These are phyloP conservation scores for Rachycentron canadum DNA, from an alignment of 2,797 vertebrate genomes.

Conservation along the genomic window DNA sequence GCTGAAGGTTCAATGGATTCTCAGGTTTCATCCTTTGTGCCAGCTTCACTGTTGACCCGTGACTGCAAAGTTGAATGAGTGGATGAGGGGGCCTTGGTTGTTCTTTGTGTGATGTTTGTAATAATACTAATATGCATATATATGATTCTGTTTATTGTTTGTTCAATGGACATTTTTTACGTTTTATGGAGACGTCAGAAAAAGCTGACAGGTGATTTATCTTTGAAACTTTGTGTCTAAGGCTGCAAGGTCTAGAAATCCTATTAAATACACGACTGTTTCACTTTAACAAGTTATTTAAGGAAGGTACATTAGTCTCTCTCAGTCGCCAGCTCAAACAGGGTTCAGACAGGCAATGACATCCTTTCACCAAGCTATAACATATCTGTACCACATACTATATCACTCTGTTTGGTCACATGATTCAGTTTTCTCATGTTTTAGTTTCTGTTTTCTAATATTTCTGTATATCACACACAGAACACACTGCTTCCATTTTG, in stretches of 20 bases:
- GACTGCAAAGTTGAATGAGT: slow-evolving; percentile 22
- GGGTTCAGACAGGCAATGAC: neutral
- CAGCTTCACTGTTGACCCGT: slow-evolving; percentile 45
- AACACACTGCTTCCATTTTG: too few relatives aligned
- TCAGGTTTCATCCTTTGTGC: slow-evolving; percentile 69
- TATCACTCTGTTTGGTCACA: neutral
- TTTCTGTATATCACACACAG: neutral
- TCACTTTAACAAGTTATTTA: neutral
- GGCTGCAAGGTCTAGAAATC: slow-evolving; percentile 2
- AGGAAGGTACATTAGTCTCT: neutral
- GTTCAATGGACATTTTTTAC: neutral
- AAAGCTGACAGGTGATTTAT: neutral
- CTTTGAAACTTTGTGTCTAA: neutral
- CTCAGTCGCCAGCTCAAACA: neutral
- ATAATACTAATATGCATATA: slow-evolving; percentile 1
- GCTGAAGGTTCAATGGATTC: slow-evolving; percentile 50
- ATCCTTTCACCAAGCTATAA: neutral
- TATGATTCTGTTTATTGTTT: neutral
- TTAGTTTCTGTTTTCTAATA: neutral
- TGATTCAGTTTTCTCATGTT: neutral
- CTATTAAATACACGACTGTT: neutral
- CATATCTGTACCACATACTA: neutral
- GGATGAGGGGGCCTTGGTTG: neutral
- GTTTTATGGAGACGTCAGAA: neutral
- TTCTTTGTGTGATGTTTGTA: neutral